Evolutionary conservation across 2,113 vertebrate genomes (phyloP).

Genomic region (Seriola quinqueradiata): DNA sequence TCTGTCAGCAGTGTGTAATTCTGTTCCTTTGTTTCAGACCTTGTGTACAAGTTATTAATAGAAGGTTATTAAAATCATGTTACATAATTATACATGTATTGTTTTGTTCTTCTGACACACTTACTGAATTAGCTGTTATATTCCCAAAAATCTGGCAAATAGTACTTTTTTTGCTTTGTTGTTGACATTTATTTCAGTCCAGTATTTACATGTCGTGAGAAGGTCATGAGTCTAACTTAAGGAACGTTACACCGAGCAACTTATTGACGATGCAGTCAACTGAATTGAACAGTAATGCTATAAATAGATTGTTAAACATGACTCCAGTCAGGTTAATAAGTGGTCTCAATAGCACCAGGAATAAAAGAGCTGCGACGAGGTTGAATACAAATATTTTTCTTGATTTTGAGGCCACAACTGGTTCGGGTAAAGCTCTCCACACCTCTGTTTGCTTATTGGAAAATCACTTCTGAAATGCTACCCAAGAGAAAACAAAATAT

Average conservation of each 20-base stretch:
- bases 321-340: neutral
- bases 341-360: neutral
- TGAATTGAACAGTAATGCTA: neutral
- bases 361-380: constrained; percentile 11
- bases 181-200: constrained; percentile 1
- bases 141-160: neutral
- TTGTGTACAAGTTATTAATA: neutral
- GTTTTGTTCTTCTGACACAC: neutral
- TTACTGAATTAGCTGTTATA: neutral
- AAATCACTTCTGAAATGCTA: constrained; percentile 46
- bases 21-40: neutral
- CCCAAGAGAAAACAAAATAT: neutral
- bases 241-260: neutral
- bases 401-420: constrained; percentile 4
- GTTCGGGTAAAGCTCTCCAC: constrained; percentile 33
- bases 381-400: constrained; percentile 21
- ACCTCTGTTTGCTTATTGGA: constrained; percentile 56
- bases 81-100: neutral
- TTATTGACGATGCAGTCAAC: neutral
- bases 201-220: constrained; percentile 9
- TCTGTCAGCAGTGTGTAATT: neutral
- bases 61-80: neutral
- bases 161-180: neutral
- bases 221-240: neutral
- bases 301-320: constrained; percentile 25